These are phyloP conservation scores for Platycnemis pennipes DNA, from an alignment of 2,888 invertebrate genomes.

Conservation along the genomic window DNA sequence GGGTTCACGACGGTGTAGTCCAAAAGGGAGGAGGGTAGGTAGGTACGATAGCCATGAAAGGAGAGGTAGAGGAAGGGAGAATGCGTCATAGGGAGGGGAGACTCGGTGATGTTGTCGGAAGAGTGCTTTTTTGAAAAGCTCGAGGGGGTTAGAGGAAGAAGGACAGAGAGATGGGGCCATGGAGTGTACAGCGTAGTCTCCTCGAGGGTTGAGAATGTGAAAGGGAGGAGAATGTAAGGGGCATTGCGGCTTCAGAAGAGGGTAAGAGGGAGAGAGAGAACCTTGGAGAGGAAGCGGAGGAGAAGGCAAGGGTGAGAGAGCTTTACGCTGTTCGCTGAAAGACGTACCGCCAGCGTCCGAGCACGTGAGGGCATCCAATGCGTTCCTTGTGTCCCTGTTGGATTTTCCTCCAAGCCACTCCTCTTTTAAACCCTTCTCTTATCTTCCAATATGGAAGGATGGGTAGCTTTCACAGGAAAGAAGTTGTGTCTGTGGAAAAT, in stretches of 20 bases:
- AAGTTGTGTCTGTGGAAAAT: too few relatives aligned
- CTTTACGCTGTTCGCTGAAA: slow-evolving; percentile 41
- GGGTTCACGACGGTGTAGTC: not conserved
- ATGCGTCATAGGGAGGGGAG: not conserved
- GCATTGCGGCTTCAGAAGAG: not conserved
- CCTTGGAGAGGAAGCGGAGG: not conserved
- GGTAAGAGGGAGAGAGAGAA: not conserved
- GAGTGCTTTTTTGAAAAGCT: not conserved
- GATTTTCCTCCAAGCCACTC: not conserved
- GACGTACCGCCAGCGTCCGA: slow-evolving; percentile 13
- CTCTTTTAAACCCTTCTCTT: not conserved
- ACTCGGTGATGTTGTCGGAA: not conserved
- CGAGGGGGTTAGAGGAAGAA: not conserved
- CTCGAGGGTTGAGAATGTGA: too few relatives aligned
- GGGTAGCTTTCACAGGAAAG: too few relatives aligned
- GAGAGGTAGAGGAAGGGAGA: not conserved
- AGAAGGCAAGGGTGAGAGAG: not conserved
- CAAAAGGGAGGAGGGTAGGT: not conserved
- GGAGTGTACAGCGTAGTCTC: not conserved
- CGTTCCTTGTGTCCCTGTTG: not conserved
- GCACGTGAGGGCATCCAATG: not conserved
- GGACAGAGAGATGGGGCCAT: not conserved
- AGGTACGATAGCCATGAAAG: not conserved
- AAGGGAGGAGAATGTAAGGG: not conserved
- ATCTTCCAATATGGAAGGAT: not conserved